phyloP scores from a whole-genome alignment of 2,888 invertebrate genomes.

The Malthinus seriepunctatus region DNA sequence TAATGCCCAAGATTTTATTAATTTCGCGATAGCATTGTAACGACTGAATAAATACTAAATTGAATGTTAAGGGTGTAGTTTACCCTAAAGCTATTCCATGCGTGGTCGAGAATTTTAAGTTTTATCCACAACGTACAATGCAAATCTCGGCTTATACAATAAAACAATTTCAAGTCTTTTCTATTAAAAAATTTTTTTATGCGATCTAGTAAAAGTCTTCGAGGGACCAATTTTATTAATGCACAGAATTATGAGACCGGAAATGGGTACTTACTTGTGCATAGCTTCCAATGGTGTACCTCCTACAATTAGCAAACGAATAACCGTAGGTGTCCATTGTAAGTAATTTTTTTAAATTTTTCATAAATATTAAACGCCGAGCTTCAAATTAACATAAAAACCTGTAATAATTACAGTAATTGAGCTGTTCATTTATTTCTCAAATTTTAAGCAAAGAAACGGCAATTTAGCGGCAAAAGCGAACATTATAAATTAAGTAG shows the following conservation, averaged over 20 bases:
- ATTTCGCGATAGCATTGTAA: conserved; percentile 51
- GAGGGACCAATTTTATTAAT: conserved; percentile 74
- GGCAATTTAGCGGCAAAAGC: too few relatives aligned
- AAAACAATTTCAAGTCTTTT: neutral
- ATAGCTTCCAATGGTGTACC: conserved; percentile 89
- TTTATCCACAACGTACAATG: too few relatives aligned
- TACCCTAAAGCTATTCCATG: neutral
- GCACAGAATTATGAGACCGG: conserved; percentile 80
- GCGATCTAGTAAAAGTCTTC: neutral
- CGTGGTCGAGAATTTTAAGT: neutral
- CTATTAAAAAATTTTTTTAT: too few relatives aligned
- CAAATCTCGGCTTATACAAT: neutral
- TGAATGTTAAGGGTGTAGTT: too few relatives aligned
- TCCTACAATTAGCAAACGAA: conserved; percentile 86
- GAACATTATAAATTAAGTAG: too few relatives aligned
- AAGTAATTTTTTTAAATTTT: conserved; percentile 57
- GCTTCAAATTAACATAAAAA: too few relatives aligned
- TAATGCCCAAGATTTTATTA: conserved; percentile 43
- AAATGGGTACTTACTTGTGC: conserved; percentile 90
- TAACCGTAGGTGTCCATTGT: conserved; percentile 88
- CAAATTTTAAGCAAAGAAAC: too few relatives aligned
- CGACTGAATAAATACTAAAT: too few relatives aligned
- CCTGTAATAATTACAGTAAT: too few relatives aligned
- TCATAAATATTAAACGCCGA: too few relatives aligned
- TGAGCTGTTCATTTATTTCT: too few relatives aligned